Conservation (phyloP, 2,797 vertebrate species). For the Poecilia wingei region DNA sequence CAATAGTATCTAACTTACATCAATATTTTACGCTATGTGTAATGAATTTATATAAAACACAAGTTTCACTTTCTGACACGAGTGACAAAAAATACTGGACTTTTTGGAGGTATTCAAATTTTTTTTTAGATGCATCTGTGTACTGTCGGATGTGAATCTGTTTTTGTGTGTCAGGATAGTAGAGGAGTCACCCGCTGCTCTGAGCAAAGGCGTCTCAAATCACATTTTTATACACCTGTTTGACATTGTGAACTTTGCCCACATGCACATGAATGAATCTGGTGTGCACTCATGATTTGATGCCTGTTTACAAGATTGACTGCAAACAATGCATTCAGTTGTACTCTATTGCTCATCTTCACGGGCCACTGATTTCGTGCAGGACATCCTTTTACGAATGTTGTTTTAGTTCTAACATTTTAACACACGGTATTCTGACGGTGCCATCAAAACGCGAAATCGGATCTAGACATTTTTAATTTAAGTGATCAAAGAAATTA, state of each 20-base stretch:
- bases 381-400: conserved; percentile 21
- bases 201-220: not conserved
- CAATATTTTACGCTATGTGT: not conserved
- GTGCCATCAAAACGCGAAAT: not conserved
- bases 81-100: not conserved
- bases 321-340: conserved; percentile 47
- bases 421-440: conserved; percentile 23
- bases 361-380: conserved; percentile 33
- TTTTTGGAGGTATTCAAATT: not conserved
- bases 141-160: not conserved
- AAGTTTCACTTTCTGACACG: not conserved
- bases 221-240: not conserved
- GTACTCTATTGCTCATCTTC: conserved; percentile 16
- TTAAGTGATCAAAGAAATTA: not conserved
- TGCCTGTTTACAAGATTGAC: conserved; percentile 43
- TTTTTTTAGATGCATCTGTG: not conserved
- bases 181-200: not conserved
- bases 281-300: conserved; percentile 14
- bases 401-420: conserved; percentile 21
- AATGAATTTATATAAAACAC: not conserved
- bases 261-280: conserved; percentile 1
- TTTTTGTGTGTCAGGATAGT: not conserved
- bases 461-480: not conserved
- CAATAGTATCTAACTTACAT: not conserved
- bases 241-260: conserved; percentile 35